These are phyloP conservation scores for Notechis scutatus DNA, from an alignment of 2,113 vertebrate species.

Conservation along the genomic window DNA sequence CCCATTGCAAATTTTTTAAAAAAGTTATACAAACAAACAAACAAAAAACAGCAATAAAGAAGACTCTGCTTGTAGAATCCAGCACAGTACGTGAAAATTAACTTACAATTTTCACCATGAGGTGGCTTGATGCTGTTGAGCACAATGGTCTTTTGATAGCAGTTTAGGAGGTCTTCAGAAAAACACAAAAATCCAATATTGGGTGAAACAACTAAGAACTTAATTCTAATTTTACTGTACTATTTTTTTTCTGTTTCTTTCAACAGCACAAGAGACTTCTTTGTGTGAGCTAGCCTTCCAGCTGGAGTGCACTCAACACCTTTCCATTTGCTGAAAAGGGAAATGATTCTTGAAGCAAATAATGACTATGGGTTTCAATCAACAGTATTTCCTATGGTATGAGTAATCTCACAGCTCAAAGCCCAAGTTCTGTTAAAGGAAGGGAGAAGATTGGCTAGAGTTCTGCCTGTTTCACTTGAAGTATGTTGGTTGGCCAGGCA, in stretches of 20 bases:
- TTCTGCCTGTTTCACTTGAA: slow-evolving; percentile 6
- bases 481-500: not conserved
- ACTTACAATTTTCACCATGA: not conserved
- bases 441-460: slow-evolving; percentile 6
- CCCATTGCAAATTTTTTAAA: not conserved
- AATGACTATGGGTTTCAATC: slow-evolving; percentile 17
- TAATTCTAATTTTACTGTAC: not conserved
- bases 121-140: not conserved
- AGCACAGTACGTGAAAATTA: not conserved
- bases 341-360: slow-evolving; percentile 15
- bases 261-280: slow-evolving; percentile 1
- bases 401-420: not conserved
- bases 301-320: slow-evolving; percentile 11
- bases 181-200: not conserved
- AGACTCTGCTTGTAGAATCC: not conserved
- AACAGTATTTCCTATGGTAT: slow-evolving; percentile 4
- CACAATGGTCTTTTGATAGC: not conserved
- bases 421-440: slow-evolving; percentile 14
- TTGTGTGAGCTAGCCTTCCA: not conserved
- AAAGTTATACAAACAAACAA: not conserved
- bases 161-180: not conserved
- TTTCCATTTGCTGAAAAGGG: slow-evolving; percentile 17
- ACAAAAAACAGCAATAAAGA: not conserved
- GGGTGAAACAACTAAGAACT: not conserved
- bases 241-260: slow-evolving; percentile 1